Evolutionary conservation across 2,113 vertebrate species (phyloP).

Genomic region (Pongo abelii): DNA sequence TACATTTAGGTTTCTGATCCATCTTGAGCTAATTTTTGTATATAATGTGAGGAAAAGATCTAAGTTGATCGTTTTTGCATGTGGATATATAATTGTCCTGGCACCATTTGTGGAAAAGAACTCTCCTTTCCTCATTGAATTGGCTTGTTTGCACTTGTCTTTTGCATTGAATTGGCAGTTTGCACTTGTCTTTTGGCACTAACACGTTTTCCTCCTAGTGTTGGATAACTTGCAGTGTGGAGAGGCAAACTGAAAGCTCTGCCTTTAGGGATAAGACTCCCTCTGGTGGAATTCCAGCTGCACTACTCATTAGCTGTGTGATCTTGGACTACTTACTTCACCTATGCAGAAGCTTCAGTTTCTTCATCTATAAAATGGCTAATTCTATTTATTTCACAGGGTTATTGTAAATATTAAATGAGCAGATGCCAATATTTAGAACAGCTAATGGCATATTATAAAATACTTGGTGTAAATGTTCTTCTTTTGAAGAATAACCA

Average conservation of each 20-base stretch:
- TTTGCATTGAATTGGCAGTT: not conserved
- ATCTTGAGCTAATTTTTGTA: not conserved
- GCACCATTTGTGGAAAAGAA: not conserved
- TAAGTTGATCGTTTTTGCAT: not conserved
- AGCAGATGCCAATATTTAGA: conserved; percentile 16
- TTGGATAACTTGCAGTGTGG: not conserved
- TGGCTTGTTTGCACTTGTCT: not conserved
- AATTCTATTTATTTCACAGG: not conserved
- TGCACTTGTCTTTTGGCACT: not conserved
- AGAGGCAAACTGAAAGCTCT: not conserved
- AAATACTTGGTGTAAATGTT: not conserved
- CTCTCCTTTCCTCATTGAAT: not conserved
- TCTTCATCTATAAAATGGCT: not conserved
- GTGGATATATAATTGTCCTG: not conserved
- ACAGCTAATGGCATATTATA: not conserved
- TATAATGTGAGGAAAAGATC: not conserved
- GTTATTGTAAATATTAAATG: not conserved
- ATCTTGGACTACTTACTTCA: not conserved
- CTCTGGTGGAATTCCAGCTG: not conserved
- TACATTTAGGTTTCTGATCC: not conserved
- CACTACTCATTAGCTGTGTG: not conserved
- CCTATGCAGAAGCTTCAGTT: not conserved
- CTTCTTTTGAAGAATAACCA: not conserved
- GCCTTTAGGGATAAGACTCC: not conserved
- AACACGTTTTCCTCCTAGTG: not conserved